Base-by-base conservation (phyloP, 2,113 vertebrate genomes). In the Osmerus mordax region DNA sequence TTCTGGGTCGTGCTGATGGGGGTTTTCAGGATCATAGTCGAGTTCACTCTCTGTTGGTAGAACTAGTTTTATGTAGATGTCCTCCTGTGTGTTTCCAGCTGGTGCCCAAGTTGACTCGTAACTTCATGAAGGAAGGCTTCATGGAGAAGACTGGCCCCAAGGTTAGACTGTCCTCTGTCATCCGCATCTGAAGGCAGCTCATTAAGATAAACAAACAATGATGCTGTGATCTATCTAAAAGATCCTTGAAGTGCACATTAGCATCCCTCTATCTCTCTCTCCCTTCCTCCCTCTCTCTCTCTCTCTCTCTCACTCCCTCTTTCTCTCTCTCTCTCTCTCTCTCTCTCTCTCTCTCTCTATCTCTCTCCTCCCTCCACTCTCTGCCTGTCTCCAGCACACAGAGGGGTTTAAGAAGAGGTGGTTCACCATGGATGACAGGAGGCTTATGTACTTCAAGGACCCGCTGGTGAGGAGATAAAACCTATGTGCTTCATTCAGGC, bases 391-490 rank as follows among this genome's bases (percentile, higher is more conserved):
- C 0, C 87, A 99, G 96, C 97, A 98, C 87, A 97, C 95, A 0
- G 96, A 99, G 80, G 96, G 97, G 13, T 98, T 99, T 83, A 96
- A 97, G 91, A 97, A 95, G 78, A 91, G 96, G 36, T 99, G 96
- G 96, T 98, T 97, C 60, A 98, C 97, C 1, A 94, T 98, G 95
- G 96, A 99, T 2, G 96, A 98, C 89, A 87, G 96, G 15, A 91
- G 96, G 68, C 94, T 98, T 78, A 96, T 99, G 96, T 99, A 98
- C 73, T 99, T 98, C 86, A 98, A 97, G 90, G 96, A 98, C 78
- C 96, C 97, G 7, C 88, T 99, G 95, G 96, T 98, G 89, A 94
- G 92, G 3, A 69, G 32, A 73, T 16, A 54, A 36, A 60, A 13
- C n/a, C 7, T 2, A 4, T 36, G 13, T 29, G 15, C 8, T 64